Base-by-base conservation (phyloP, 2,888 invertebrate genomes). In the Polia nebulosa region DNA sequence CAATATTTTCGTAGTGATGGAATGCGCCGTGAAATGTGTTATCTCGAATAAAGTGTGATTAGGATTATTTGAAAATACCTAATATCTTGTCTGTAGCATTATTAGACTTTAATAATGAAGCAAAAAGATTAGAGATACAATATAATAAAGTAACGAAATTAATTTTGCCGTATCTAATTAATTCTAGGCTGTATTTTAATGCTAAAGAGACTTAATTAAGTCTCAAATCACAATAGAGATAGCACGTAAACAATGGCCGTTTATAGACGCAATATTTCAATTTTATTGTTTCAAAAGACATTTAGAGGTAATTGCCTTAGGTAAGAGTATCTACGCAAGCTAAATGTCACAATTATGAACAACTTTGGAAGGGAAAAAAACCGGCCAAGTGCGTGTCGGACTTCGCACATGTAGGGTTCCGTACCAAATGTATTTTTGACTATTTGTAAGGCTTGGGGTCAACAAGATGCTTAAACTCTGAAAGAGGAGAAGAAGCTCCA, bases 241-340 rank as follows among this genome's bases (percentile, higher is more conserved):
- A 49, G 13, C 68, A 44, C 3, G n/a, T 32, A 13, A 9, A 49
- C 1, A 32, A 0, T 3, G 15, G 3, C 22, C 25, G 41, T 53
- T 45, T 62, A 49, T 44, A 55, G 53, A 49, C 27, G 32, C 17
- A 36, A 58, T 69, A 49, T 39, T 9, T 69, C 53, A 76, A 45
- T 58, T 56, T 51, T 29, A 61, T 44, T 44, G 25, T 61, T 44
- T 53, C 22, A 3, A 36, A 60, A 57, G 39, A 27, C 34, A 41
- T 47, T 36, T 53, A n/a, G 29, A 52, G n/a, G 13, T 32, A 72
- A 65, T 73, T 66, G 60, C 32, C 11, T 59, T 7, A 49, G 20
- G n/a, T n/a, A n/a, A n/a, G n/a, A n/a, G n/a, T 55, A 44, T n/a
- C 3, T 20, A 45, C 8, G 6, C 22, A 20, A 11, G 13, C 13